Evolutionary conservation across 1,140 invertebrate genomes (phyloP).

Genomic region (Aphaenogaster rudis): DNA sequence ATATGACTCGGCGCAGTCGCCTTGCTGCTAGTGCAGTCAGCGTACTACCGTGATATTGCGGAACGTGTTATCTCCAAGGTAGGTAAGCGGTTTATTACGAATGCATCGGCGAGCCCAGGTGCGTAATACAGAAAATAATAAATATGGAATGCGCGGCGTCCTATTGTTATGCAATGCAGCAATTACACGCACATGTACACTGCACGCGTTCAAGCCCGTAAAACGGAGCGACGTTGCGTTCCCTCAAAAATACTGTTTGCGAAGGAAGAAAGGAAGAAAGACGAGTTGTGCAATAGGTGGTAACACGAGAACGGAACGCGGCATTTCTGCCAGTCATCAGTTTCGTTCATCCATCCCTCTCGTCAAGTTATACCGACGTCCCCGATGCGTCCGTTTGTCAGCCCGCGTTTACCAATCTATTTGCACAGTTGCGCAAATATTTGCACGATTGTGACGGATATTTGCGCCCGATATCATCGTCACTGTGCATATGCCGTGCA

Average conservation of each 20-base stretch:
- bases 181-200: background rate
- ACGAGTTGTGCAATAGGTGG: background rate
- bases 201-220: background rate
- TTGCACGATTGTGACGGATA: background rate
- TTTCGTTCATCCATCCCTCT: background rate
- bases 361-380: background rate
- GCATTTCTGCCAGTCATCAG: background rate
- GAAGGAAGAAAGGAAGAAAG: too few species aligned
- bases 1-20: background rate
- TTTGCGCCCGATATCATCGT: background rate
- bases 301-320: background rate
- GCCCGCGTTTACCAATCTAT: background rate
- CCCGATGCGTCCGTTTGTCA: background rate
- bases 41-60: background rate
- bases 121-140: slow-evolving; percentile 32
- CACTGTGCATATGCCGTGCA: background rate
- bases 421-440: background rate
- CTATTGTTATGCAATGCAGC: slow-evolving; percentile 9
- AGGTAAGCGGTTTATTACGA: background rate
- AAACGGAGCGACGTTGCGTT: too few species aligned
- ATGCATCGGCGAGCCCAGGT: background rate
- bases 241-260: too few species aligned
- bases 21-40: background rate
- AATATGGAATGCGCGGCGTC: background rate
- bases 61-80: slow-evolving; percentile 12